Percentiles rank a stretch among this genome's conserved stretches.
These are phyloP conservation scores for Thelaira solivaga DNA, from an alignment of 2,888 invertebrate genomes.

Conservation along the genomic window DNA sequence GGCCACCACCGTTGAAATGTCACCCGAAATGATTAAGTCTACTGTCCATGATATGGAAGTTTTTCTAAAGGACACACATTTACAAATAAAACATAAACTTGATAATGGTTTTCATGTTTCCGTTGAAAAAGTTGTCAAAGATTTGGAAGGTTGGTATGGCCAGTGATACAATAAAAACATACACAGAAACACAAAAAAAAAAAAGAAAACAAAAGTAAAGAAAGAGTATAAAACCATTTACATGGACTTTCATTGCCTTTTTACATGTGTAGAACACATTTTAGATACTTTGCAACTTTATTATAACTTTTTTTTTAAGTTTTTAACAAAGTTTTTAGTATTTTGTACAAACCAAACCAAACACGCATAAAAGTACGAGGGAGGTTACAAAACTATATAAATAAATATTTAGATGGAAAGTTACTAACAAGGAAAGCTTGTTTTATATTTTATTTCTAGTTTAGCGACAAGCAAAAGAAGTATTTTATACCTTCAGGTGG, in stretches of 20 bases:
- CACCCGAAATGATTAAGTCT: slow-evolving; percentile 79
- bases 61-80: slow-evolving; percentile 81
- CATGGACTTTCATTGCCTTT: background rate
- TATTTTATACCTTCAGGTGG: too few species aligned
- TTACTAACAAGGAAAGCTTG: too few species aligned
- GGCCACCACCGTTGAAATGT: slow-evolving; percentile 79
- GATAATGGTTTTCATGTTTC: slow-evolving; percentile 81
- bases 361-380: background rate
- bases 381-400: background rate
- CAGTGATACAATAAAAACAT: too few species aligned
- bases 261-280: background rate
- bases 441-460: too few species aligned
- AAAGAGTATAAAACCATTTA: background rate
- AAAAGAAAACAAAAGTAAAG: too few species aligned
- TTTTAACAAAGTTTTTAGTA: slow-evolving; percentile 10
- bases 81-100: slow-evolving; percentile 80
- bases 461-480: too few species aligned
- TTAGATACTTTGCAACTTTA: slow-evolving; percentile 37
- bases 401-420: too few species aligned
- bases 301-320: slow-evolving; percentile 42
- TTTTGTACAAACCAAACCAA: slow-evolving; percentile 18
- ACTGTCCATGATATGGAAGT: slow-evolving; percentile 81
- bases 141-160: slow-evolving; percentile 80
- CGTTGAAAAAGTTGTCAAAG: slow-evolving; percentile 80
- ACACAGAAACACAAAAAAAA: too few species aligned